phyloP scores from a whole-genome alignment of 2,113 vertebrate genomes.

The Rallus limicola region DNA sequence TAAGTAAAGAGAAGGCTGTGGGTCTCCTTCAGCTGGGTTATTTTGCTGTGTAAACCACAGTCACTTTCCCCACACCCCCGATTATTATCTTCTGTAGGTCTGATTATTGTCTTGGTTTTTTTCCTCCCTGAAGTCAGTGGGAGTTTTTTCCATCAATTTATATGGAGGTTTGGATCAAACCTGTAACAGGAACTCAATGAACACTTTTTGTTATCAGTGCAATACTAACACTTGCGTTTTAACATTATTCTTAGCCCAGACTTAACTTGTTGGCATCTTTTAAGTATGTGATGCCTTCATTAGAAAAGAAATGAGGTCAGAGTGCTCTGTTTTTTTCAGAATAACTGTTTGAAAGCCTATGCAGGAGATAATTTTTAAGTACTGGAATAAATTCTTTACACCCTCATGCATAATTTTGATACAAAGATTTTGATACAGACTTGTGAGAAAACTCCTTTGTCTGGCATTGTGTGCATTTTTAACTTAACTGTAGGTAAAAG shows the following conservation, averaged over 20 bases:
- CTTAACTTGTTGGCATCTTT: not conserved
- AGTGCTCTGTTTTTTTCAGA: not conserved
- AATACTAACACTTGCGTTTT: not conserved
- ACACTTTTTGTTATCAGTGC: too few relatives aligned
- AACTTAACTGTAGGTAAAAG: not conserved
- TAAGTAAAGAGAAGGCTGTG: not conserved
- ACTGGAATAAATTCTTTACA: constrained; percentile 1
- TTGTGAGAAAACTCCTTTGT: not conserved
- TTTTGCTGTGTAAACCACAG: too few relatives aligned
- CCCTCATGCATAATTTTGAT: constrained; percentile 35
- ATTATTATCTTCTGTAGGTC: not conserved
- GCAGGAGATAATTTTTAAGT: constrained; percentile 32
- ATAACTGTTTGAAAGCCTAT: constrained; percentile 20
- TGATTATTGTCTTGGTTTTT: not conserved
- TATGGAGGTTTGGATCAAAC: too few relatives aligned
- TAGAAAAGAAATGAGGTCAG: not conserved
- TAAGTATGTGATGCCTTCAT: not conserved
- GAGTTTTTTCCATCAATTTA: too few relatives aligned
- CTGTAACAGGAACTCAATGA: too few relatives aligned
- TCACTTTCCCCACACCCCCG: too few relatives aligned
- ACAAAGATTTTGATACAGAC: constrained; percentile 38
- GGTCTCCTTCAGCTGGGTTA: too few relatives aligned
- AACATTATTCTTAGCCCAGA: too few relatives aligned
- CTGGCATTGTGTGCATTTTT: not conserved
- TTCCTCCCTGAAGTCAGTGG: too few relatives aligned